Conservation (phyloP, 2,797 vertebrate species). For the Hydrocynus forskahlii region DNA sequence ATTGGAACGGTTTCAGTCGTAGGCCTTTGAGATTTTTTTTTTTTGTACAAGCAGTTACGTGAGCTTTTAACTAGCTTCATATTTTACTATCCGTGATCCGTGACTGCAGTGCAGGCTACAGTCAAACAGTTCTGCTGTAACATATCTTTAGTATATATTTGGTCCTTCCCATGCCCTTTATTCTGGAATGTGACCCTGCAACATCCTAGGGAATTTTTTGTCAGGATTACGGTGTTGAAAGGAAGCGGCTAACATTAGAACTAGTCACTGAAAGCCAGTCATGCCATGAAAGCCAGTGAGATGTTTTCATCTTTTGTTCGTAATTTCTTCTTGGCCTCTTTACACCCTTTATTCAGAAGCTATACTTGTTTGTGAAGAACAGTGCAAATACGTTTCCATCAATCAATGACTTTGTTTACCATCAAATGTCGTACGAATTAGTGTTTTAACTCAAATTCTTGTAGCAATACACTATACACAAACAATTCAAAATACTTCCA, state of each 20-base stretch:
- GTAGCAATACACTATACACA: neutral
- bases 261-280: conserved; percentile 25
- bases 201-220: conserved; percentile 28
- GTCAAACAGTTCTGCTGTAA: neutral
- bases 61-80: neutral
- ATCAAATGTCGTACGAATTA: neutral
- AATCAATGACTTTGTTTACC: too few relatives aligned
- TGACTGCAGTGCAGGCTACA: neutral
- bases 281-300: neutral
- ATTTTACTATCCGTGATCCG: neutral
- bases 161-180: neutral
- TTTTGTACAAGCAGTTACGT: neutral
- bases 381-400: neutral
- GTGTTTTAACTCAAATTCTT: neutral
- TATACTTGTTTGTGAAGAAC: conserved; percentile 1
- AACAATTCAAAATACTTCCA: neutral
- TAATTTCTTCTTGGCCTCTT: neutral
- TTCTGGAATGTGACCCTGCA: conserved; percentile 64
- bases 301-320: neutral
- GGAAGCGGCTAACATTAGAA: conserved; percentile 43
- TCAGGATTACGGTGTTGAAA: conserved; percentile 16
- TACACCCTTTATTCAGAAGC: neutral
- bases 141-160: conserved; percentile 12
- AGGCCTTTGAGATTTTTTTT: too few relatives aligned
- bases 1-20: too few relatives aligned